These are phyloP conservation scores for Mesochorus sp. DNA, from an alignment of 2,888 invertebrate genomes.

Conservation along the genomic window DNA sequence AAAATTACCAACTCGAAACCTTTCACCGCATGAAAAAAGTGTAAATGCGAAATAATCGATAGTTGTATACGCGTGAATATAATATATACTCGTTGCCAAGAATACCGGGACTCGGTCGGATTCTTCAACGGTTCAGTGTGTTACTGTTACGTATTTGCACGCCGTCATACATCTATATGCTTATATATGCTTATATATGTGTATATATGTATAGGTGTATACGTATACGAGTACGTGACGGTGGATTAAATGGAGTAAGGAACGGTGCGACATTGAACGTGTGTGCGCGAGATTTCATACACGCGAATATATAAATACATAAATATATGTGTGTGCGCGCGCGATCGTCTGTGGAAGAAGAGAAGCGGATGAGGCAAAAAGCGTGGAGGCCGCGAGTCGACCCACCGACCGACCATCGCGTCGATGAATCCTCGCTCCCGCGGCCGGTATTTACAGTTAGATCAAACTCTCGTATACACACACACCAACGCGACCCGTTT, in stretches of 20 bases:
- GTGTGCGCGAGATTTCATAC: constrained; percentile 23
- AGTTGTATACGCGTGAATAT: not conserved
- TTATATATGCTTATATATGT: not conserved
- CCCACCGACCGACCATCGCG: constrained; percentile 64
- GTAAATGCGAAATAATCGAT: too few species aligned
- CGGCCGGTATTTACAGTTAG: constrained; percentile 67
- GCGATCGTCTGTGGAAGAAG: constrained; percentile 14
- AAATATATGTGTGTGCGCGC: not conserved
- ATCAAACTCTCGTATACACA: constrained; percentile 59
- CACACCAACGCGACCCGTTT: constrained; percentile 64
- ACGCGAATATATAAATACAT: not conserved
- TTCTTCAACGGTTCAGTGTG: constrained; percentile 71
- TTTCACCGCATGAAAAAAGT: too few species aligned
- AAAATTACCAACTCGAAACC: too few species aligned
- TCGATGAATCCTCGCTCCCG: constrained; percentile 65
- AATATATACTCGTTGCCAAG: constrained; percentile 19
- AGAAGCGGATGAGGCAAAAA: constrained; percentile 48
- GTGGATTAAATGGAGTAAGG: constrained; percentile 58
- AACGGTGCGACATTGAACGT: constrained; percentile 61
- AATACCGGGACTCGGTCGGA: constrained; percentile 62
- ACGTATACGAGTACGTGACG: constrained; percentile 52
- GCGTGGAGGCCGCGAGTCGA: constrained; percentile 60
- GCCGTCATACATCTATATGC: not conserved
- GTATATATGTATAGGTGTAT: constrained; percentile 2
- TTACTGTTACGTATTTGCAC: constrained; percentile 69